Conservation (phyloP, 2,888 invertebrate genomes). For the Metallyticus violacea region DNA sequence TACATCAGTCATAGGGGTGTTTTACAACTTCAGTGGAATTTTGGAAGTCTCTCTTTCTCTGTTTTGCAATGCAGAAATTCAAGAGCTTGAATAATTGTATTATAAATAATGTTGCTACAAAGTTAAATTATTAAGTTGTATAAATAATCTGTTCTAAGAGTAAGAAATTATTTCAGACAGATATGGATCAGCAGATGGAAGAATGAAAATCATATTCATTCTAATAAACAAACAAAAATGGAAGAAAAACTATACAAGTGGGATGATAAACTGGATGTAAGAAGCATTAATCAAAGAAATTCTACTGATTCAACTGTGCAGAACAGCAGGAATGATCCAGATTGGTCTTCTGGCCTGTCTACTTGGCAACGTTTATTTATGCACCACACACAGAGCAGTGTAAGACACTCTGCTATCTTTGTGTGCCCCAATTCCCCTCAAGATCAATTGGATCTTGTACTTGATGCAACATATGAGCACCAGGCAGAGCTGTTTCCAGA, state of each 20-base stretch:
- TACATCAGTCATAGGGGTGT: too few species aligned
- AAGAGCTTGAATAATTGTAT: too few species aligned
- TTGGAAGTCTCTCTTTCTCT: too few species aligned
- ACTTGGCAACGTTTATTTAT: constrained; percentile 55
- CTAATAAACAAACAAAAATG: not conserved
- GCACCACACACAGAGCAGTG: constrained; percentile 60
- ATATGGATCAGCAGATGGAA: not conserved
- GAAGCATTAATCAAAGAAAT: too few species aligned
- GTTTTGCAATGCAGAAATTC: too few species aligned
- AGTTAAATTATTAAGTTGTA: too few species aligned
- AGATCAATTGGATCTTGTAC: constrained; percentile 66
- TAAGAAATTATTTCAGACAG: not conserved
- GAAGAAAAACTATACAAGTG: not conserved
- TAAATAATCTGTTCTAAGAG: too few species aligned
- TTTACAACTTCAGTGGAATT: too few species aligned
- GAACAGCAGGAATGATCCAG: not conserved
- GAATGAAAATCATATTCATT: not conserved
- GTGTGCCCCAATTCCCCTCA: constrained; percentile 50
- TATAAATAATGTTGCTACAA: too few species aligned
- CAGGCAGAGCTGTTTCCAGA: constrained; percentile 61
- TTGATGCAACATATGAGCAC: constrained; percentile 67
- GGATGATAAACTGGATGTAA: too few species aligned
- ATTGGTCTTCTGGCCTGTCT: constrained; percentile 10
- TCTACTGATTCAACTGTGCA: not conserved
- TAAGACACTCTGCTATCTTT: constrained; percentile 51